phyloP scores from a whole-genome alignment of 2,888 invertebrate genomes.

The Petrophora chlorosata region DNA sequence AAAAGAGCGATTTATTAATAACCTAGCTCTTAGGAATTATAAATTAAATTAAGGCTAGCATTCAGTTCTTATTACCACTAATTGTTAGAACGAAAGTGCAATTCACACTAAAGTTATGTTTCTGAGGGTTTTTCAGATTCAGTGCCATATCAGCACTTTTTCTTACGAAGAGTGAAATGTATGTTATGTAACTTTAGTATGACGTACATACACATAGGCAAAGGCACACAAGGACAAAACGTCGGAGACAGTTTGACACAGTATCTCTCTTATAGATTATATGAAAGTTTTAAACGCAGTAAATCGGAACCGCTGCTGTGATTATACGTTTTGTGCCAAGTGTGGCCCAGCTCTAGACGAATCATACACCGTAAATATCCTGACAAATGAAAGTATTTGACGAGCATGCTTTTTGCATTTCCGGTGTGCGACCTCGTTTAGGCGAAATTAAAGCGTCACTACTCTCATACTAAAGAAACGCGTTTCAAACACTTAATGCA shows the following conservation, averaged over 20 bases:
- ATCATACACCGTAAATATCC: background rate
- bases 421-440: conserved; percentile 39
- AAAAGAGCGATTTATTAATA: conserved; percentile 82
- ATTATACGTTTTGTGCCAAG: background rate
- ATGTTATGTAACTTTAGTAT: conserved; percentile 23
- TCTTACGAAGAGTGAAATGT: too few species aligned
- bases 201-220: conserved; percentile 23
- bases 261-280: too few species aligned
- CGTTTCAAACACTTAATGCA: conserved; percentile 51
- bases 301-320: too few species aligned
- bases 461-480: conserved; percentile 53
- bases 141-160: too few species aligned
- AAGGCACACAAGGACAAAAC: conserved; percentile 4
- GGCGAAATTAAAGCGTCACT: conserved; percentile 51
- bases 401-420: too few species aligned
- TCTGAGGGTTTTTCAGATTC: conserved; percentile 8
- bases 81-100: conserved; percentile 59
- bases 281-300: too few species aligned
- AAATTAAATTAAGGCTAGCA: conserved; percentile 82
- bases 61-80: conserved; percentile 77
- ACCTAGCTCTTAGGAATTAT: conserved; percentile 78
- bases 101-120: conserved; percentile 40
- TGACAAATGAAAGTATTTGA: too few species aligned
- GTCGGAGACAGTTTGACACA: too few species aligned
- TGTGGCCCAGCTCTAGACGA: background rate